Evolutionary conservation across 2,888 invertebrate genomes (phyloP).

Genomic region (Bellardia pandia): DNA sequence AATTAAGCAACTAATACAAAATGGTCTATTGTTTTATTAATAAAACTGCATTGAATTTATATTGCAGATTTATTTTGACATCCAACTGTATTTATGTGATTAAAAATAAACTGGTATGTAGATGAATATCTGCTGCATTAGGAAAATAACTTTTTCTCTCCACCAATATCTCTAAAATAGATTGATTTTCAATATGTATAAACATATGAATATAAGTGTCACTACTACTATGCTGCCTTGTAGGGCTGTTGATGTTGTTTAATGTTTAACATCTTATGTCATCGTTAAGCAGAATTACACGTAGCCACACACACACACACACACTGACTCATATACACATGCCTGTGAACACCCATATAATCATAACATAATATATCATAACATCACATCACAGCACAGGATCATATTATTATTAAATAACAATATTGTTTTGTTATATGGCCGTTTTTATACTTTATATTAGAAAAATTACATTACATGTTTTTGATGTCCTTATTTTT

Average conservation of each 20-base stretch:
- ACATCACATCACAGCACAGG: conserved; percentile 54
- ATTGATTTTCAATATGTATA: conserved; percentile 47
- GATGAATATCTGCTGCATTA: no score
- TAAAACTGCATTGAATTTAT: no score
- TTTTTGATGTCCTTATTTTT: conserved; percentile 64
- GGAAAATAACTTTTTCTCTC: not conserved
- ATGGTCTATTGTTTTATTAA: no score
- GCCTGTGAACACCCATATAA: not conserved
- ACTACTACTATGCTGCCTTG: conserved; percentile 34
- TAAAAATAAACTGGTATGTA: no score
- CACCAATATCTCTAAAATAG: conserved; percentile 12
- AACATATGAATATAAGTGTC: conserved; percentile 30
- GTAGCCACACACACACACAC: conserved; percentile 1
- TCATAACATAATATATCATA: conserved; percentile 56
- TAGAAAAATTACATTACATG: conserved; percentile 64
- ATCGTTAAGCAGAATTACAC: not conserved
- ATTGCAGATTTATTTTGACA: no score
- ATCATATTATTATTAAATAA: conserved; percentile 58
- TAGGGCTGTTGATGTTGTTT: conserved; percentile 32
- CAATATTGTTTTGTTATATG: conserved; percentile 60
- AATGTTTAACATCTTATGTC: conserved; percentile 73
- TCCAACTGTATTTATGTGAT: no score
- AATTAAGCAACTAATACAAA: no score
- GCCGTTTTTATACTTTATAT: conserved; percentile 56
- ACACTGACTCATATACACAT: not conserved